A percentile compares a stretch with the other conserved stretches of the same genome.
Conservation (phyloP, 2,797 vertebrate species). For the Tarsius wallacei region DNA sequence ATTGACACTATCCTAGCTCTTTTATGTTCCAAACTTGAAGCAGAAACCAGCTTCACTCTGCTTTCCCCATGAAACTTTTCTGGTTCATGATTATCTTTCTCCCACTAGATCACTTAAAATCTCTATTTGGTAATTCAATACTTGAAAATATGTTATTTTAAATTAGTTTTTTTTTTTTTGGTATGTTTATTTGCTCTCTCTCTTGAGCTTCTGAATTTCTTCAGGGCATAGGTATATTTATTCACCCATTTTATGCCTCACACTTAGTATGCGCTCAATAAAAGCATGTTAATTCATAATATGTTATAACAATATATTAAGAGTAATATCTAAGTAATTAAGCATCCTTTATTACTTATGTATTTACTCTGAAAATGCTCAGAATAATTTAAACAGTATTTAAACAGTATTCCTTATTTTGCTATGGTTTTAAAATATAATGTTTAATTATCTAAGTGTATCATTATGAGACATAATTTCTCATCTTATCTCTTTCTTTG, state of each 20-base stretch:
- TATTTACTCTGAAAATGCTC: not conserved
- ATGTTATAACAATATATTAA: not conserved
- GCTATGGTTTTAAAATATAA: not conserved
- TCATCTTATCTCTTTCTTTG: not conserved
- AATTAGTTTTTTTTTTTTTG: conserved; percentile 18
- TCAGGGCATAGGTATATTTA: not conserved
- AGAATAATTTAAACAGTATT: not conserved
- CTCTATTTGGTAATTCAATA: not conserved
- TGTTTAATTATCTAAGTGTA: not conserved
- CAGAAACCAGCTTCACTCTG: not conserved
- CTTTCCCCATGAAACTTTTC: not conserved
- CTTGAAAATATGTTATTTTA: not conserved
- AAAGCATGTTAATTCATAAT: not conserved
- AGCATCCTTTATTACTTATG: not conserved
- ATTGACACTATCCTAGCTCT: not conserved
- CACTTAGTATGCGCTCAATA: not conserved
- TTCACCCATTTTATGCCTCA: not conserved
- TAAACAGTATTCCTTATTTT: not conserved
- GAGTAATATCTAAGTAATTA: not conserved
- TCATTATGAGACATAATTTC: not conserved
- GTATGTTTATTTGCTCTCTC: conserved; percentile 7
- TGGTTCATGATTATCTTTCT: not conserved
- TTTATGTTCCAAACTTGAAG: not conserved
- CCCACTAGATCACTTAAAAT: not conserved
- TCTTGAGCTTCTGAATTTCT: conserved; percentile 2